Base-by-base conservation (phyloP, 2,888 invertebrate species). In the Scaptomyza reducta region DNA sequence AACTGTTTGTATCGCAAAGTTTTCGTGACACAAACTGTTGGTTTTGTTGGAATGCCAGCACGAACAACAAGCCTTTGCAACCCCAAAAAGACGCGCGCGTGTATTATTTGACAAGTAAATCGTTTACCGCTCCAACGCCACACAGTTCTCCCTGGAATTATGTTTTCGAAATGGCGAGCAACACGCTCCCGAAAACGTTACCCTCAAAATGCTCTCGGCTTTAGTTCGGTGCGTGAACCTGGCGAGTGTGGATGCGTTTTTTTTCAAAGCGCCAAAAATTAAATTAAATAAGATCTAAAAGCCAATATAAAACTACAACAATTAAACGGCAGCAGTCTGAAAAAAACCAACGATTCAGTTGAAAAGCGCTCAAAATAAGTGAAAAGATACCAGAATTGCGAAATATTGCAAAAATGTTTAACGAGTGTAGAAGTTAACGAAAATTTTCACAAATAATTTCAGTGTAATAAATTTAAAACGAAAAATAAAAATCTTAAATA, bases 171-270 rank as follows among this genome's bases (percentile, higher is more conserved):
- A 61, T 59, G 25, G 58, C 45, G 68, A 68, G 73, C 64, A 72
- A 45, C 47, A 45, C 44, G 57, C 73, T 72, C 57, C 42, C 45
- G 22, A 25, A 58, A 45, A 29, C 29, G 25, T 46, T 47, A 40
- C 7, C 5, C 25, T 9, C 44, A 22, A 22, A 14, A 38, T 22
- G 58, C 63, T 60, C 59, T 62, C 63, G 56, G 57, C 54, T 76
- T 90, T 77, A 91, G 91, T 91, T 89, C 84, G 84, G 85, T 89
- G 89, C 89, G 89, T 88, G 89, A 90, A 87, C 81, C 84, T 88
- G 87, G 84, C 90, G 81, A 87, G 90, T 85, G 79, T 85, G 87
- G 91, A 88, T 89, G 90, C 73, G 78, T 77, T 70, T 85, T 85
- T 85, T 70, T 59, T 85, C 80, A 72, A 79, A 77, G 67, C 79